A percentile compares a stretch with the other conserved stretches of the same genome.
These are phyloP conservation scores for Artemisiospiza belli DNA, from an alignment of 2,113 vertebrate genomes.

Conservation along the genomic window DNA sequence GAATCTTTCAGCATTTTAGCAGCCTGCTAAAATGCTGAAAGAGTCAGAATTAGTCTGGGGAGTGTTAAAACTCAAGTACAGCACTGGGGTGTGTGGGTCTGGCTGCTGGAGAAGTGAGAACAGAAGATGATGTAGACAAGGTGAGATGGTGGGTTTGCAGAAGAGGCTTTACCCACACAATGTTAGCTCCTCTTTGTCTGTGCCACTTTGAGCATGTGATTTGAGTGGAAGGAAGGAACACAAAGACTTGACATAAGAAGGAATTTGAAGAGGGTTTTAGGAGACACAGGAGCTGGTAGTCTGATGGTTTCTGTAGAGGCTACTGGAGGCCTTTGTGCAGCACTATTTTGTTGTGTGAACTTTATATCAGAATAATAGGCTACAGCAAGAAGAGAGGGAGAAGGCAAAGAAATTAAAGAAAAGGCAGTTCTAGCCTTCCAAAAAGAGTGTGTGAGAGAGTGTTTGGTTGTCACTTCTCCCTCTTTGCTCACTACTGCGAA, in stretches of 20 bases:
- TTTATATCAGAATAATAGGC: not conserved
- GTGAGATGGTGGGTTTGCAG: not conserved
- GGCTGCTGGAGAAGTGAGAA: not conserved
- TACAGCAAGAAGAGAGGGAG: not conserved
- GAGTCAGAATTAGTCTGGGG: not conserved
- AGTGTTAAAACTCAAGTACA: not conserved
- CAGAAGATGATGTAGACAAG: not conserved
- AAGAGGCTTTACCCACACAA: not conserved
- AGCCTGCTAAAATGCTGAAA: not conserved
- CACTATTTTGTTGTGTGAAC: not conserved
- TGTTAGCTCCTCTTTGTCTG: not conserved
- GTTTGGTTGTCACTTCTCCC: not conserved
- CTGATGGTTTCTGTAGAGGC: not conserved
- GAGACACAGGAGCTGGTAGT: not conserved
- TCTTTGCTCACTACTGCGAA: not conserved
- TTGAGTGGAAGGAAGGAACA: not conserved
- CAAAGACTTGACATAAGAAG: not conserved
- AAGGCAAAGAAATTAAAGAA: not conserved
- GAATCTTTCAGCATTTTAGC: too few relatives aligned
- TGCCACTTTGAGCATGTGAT: not conserved
- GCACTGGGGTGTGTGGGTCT: not conserved
- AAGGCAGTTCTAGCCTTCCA: not conserved
- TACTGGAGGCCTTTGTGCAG: not conserved
- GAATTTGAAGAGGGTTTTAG: not conserved
- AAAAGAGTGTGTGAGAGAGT: not conserved